phyloP scores from a whole-genome alignment of 2,797 vertebrate species.

The Hemitrygon akajei region DNA sequence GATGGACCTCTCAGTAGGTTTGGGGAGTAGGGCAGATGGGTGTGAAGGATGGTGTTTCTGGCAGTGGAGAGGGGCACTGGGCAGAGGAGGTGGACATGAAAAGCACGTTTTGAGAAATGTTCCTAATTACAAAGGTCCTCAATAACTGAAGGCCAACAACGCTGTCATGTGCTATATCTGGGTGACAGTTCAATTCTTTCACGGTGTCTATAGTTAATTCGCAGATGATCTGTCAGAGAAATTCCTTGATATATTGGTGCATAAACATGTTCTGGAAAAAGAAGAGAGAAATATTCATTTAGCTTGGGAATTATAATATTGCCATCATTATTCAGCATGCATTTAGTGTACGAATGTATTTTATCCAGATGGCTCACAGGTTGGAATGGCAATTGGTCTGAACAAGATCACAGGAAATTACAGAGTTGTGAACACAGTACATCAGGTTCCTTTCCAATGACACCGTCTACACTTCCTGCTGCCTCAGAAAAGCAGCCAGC shows the following conservation, averaged over 20 bases:
- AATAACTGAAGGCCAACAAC: constrained; percentile 66
- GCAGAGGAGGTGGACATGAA: not conserved
- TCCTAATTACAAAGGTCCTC: constrained; percentile 74
- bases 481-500: too few relatives aligned
- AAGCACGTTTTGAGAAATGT: constrained; percentile 68
- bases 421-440: too few relatives aligned
- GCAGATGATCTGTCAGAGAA: constrained; percentile 56
- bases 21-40: too few relatives aligned
- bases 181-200: constrained; percentile 70
- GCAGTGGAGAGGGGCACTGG: not conserved
- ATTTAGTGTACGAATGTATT: not conserved
- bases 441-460: too few relatives aligned
- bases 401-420: too few relatives aligned
- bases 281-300: constrained; percentile 42
- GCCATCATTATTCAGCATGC: not conserved
- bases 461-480: too few relatives aligned
- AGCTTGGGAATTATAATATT: not conserved
- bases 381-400: too few relatives aligned
- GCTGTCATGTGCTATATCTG: constrained; percentile 71
- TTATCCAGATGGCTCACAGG: too few relatives aligned
- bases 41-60: not conserved
- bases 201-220: constrained; percentile 64
- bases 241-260: constrained; percentile 66
- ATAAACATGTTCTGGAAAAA: constrained; percentile 60
- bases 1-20: constrained; percentile 33